A percentile compares a stretch with the other conserved stretches of the same genome.
phyloP scores from a whole-genome alignment of 2,113 vertebrate species.

The Octodon degus region DNA sequence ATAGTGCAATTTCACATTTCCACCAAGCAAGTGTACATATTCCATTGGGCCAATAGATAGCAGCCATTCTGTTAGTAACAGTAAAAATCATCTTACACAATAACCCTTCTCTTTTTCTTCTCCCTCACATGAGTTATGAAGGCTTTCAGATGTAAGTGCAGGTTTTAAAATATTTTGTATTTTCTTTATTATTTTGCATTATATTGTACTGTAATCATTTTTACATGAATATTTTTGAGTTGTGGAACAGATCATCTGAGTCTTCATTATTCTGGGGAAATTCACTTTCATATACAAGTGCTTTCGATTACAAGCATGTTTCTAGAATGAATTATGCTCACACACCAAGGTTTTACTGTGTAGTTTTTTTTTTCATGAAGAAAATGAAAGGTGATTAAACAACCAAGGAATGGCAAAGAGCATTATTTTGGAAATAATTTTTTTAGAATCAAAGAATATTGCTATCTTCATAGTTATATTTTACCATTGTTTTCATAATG shows the following conservation, averaged over 20 bases:
- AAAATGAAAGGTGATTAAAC: conserved; percentile 53
- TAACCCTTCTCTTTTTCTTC: not conserved
- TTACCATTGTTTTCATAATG: conserved; percentile 25
- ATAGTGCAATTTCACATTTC: not conserved
- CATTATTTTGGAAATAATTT: conserved; percentile 37
- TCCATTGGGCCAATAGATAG: not conserved
- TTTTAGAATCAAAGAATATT: conserved; percentile 56
- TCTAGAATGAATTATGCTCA: not conserved
- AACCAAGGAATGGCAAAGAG: conserved; percentile 1
- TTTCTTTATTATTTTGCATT: not conserved
- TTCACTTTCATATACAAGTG: not conserved
- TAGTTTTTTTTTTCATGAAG: not conserved
- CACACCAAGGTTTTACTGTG: not conserved
- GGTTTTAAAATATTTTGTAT: not conserved
- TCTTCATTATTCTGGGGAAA: not conserved
- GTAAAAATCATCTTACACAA: not conserved
- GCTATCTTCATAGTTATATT: conserved; percentile 39
- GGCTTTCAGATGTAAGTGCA: not conserved
- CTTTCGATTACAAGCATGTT: not conserved
- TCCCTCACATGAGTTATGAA: not conserved
- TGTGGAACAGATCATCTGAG: not conserved
- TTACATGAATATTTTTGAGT: not conserved
- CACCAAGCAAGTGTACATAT: not conserved
- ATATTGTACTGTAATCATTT: not conserved
- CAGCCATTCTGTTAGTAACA: not conserved